A percentile compares a stretch with the other conserved stretches of the same genome.
Conservation (phyloP, 2,888 invertebrate genomes). For the Melinaea menophilus region DNA sequence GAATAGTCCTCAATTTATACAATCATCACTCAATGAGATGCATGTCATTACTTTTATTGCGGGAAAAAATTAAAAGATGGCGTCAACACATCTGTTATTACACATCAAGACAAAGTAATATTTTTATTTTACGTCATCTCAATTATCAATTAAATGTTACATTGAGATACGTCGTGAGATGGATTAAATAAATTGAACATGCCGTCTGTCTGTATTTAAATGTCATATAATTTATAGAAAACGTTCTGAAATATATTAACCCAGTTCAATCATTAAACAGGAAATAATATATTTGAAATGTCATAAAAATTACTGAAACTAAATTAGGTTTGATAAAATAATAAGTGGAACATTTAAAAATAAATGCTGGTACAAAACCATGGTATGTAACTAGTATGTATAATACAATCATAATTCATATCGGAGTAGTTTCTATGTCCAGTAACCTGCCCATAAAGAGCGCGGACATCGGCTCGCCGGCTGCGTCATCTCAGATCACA, state of each 20-base stretch:
- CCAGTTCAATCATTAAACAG: too few relatives aligned
- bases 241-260: neutral
- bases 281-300: too few relatives aligned
- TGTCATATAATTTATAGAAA: too few relatives aligned
- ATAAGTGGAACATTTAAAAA: too few relatives aligned
- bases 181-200: neutral
- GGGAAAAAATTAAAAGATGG: neutral
- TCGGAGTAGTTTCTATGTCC: neutral
- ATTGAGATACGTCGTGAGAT: neutral
- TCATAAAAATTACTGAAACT: too few relatives aligned
- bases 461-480: neutral
- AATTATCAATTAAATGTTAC: neutral
- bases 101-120: neutral
- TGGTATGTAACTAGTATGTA: slow-evolving; percentile 1
- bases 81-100: neutral
- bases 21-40: too few relatives aligned
- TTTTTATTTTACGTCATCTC: neutral
- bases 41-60: neutral
- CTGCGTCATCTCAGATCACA: slow-evolving; percentile 1
- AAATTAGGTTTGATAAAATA: too few relatives aligned
- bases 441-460: slow-evolving; percentile 1
- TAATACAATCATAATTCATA: neutral
- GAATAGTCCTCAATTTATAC: too few relatives aligned
- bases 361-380: neutral
- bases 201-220: neutral